These are phyloP conservation scores for Adelosebastes latens DNA, from an alignment of 2,797 vertebrate genomes.

Conservation along the genomic window DNA sequence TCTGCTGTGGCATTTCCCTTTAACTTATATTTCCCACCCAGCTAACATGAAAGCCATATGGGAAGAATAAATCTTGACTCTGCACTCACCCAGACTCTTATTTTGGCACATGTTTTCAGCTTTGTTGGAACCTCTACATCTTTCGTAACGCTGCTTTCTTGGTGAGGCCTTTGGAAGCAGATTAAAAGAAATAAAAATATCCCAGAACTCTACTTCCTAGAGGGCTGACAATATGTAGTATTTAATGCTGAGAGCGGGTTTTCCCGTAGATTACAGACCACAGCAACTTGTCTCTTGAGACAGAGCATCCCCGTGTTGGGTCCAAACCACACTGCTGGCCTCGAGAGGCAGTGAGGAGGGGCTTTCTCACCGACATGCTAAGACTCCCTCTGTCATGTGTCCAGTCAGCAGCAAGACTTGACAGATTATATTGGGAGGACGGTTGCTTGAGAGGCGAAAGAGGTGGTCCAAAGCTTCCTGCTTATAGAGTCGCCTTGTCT, in stretches of 20 bases:
- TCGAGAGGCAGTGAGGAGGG: conserved; percentile 37
- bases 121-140: conserved; percentile 15
- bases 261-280: conserved; percentile 52
- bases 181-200: conserved; percentile 56
- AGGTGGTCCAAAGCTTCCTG: not conserved
- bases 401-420: conserved; percentile 43
- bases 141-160: conserved; percentile 25
- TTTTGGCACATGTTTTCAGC: conserved; percentile 23
- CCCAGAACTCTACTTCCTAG: conserved; percentile 6
- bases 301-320: conserved; percentile 36
- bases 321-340: conserved; percentile 58
- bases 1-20: conserved; percentile 54
- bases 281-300: conserved; percentile 59
- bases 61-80: conserved; percentile 26
- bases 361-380: conserved; percentile 61
- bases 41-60: conserved; percentile 56
- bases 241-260: conserved; percentile 36
- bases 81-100: conserved; percentile 8
- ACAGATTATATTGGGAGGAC: conserved; percentile 16
- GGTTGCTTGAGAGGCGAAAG: conserved; percentile 7
- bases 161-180: conserved; percentile 40
- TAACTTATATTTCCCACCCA: conserved; percentile 40
- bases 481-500: not conserved
- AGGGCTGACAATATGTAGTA: not conserved
- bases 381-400: conserved; percentile 46